These are phyloP conservation scores for Xiphydria camelus DNA, from an alignment of 2,888 invertebrate species.

Conservation along the genomic window DNA sequence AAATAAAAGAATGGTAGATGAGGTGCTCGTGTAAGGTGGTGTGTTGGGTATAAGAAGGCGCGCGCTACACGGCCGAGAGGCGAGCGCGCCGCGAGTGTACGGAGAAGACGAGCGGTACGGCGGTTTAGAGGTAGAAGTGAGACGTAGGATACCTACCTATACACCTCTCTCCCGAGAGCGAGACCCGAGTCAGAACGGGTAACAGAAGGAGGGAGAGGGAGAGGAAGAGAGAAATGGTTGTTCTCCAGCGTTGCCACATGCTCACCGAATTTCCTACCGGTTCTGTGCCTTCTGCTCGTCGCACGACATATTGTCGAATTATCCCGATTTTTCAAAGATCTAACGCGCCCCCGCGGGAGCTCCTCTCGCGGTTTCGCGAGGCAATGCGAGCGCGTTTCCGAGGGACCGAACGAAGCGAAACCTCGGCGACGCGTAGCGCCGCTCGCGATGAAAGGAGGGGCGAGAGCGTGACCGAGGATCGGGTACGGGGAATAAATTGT, in stretches of 20 bases:
- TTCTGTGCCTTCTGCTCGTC: too few relatives aligned
- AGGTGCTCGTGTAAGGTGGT: conserved; percentile 37
- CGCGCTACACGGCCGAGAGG: not conserved
- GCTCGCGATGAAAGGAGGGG: too few relatives aligned
- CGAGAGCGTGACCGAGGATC: too few relatives aligned
- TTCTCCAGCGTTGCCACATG: conserved; percentile 38
- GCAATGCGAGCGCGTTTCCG: too few relatives aligned
- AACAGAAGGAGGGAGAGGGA: conserved; percentile 9
- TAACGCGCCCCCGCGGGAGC: too few relatives aligned
- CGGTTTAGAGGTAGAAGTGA: not conserved
- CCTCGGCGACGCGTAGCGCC: too few relatives aligned
- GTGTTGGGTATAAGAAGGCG: conserved; percentile 10
- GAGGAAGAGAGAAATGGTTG: conserved; percentile 14
- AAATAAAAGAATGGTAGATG: conserved; percentile 36
- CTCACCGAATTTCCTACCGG: conserved; percentile 41
- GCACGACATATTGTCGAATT: too few relatives aligned
- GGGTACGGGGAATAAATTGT: too few relatives aligned
- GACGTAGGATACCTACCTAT: conserved; percentile 3
- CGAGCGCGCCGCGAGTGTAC: not conserved
- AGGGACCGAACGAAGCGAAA: too few relatives aligned
- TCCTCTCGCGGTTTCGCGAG: too few relatives aligned
- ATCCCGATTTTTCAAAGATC: too few relatives aligned
- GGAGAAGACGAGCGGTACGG: not conserved
- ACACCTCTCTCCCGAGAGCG: conserved; percentile 17
- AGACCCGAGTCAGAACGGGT: conserved; percentile 17